Conservation (phyloP, 2,888 invertebrate genomes). For the Amphipyra berbera region DNA sequence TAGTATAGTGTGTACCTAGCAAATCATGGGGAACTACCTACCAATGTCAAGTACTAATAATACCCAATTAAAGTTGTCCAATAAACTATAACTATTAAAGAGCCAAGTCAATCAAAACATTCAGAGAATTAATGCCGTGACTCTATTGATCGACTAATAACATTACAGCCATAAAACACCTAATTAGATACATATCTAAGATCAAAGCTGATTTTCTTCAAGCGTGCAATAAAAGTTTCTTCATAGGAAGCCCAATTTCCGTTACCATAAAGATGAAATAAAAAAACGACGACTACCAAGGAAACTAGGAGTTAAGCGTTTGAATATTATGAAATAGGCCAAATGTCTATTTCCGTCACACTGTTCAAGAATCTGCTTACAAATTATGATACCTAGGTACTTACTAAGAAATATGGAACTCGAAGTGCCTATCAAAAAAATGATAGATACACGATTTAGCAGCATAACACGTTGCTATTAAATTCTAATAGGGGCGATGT, state of each 20-base stretch:
- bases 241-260: conserved; percentile 45
- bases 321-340: conserved; percentile 47
- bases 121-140: not conserved
- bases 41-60: too few relatives aligned
- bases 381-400: conserved; percentile 16
- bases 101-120: not conserved
- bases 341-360: conserved; percentile 41
- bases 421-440: conserved; percentile 26
- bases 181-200: conserved; percentile 24
- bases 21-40: too few relatives aligned
- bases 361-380: conserved; percentile 17
- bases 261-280: conserved; percentile 24
- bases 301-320: conserved; percentile 24
- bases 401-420: conserved; percentile 26
- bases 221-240: conserved; percentile 41
- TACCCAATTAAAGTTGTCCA: not conserved
- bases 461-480: conserved; percentile 31
- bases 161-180: conserved; percentile 8
- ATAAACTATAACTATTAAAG: not conserved
- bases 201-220: conserved; percentile 53
- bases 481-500: not conserved
- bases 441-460: conserved; percentile 3
- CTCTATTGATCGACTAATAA: conserved; percentile 14
- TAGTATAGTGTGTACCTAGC: too few relatives aligned
- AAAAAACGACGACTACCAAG: conserved; percentile 26